Percentiles rank a stretch among this genome's conserved stretches.
phyloP scores from a whole-genome alignment of 2,113 vertebrate genomes.

The Edolisoma coerulescens region DNA sequence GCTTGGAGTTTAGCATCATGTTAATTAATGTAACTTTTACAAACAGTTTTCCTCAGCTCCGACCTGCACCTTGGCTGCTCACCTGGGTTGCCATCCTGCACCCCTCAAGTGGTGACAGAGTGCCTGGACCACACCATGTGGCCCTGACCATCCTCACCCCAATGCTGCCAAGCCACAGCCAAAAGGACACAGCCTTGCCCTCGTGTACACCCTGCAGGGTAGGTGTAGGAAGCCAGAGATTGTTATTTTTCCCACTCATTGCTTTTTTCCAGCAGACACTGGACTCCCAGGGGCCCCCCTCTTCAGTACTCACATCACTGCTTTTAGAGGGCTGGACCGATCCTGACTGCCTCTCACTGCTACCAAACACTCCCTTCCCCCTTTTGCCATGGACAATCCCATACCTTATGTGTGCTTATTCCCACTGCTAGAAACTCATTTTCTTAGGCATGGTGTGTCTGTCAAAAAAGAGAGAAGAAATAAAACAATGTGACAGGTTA shows the following conservation, averaged over 20 bases:
- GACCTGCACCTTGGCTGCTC: not conserved
- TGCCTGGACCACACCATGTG: fast-evolving
- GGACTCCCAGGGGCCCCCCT: too few relatives aligned
- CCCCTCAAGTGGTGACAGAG: not conserved
- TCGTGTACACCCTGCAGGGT: not conserved
- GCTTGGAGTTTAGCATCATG: fast-evolving
- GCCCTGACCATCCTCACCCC: not conserved
- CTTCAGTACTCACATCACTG: not conserved
- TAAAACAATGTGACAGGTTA: not conserved
- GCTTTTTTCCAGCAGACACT: not conserved
- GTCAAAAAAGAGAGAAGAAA: not conserved
- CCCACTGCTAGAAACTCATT: not conserved
- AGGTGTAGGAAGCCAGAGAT: not conserved
- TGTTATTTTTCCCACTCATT: not conserved
- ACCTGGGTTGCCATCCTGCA: not conserved
- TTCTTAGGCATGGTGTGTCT: not conserved
- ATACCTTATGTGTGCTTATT: not conserved
- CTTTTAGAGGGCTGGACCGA: not conserved
- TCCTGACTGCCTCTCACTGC: not conserved
- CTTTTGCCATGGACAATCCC: not conserved
- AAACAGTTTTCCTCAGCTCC: not conserved
- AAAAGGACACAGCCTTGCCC: not conserved
- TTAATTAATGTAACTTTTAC: not conserved
- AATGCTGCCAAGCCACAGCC: not conserved
- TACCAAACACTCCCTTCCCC: not conserved